Evolutionary conservation across 2,888 invertebrate genomes (phyloP).

Genomic region (Lithophane ornitopus): DNA sequence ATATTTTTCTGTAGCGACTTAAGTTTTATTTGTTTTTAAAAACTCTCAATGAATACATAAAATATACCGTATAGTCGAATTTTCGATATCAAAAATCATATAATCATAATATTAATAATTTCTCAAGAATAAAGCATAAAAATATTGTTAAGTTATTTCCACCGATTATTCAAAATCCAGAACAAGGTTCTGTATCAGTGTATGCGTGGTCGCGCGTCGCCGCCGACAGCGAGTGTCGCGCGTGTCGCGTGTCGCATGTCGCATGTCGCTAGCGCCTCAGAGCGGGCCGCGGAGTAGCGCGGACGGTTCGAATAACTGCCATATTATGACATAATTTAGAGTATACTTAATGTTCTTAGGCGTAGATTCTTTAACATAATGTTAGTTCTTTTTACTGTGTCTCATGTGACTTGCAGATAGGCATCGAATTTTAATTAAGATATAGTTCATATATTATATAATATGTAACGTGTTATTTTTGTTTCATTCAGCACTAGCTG

Average conservation of each 20-base stretch:
- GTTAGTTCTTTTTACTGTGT: slow-evolving; percentile 83
- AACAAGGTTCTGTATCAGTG: slow-evolving; percentile 83
- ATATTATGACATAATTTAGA: slow-evolving; percentile 90
- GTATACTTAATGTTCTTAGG: slow-evolving; percentile 84
- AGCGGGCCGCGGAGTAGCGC: slow-evolving; percentile 85
- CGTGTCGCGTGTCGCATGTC: slow-evolving; percentile 4
- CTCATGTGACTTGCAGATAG: slow-evolving; percentile 85
- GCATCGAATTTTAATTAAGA: slow-evolving; percentile 86
- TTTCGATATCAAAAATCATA: slow-evolving; percentile 26
- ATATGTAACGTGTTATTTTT: slow-evolving; percentile 78
- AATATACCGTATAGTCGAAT: slow-evolving; percentile 27
- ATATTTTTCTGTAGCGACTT: slow-evolving; percentile 62
- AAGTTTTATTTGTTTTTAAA: slow-evolving; percentile 61
- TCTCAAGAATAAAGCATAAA: slow-evolving; percentile 56
- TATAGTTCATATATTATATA: slow-evolving; percentile 70
- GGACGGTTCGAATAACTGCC: slow-evolving; percentile 90
- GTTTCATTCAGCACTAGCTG: slow-evolving; percentile 76
- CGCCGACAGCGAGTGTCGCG: slow-evolving; percentile 69
- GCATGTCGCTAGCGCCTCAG: slow-evolving; percentile 59
- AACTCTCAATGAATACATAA: slow-evolving; percentile 31
- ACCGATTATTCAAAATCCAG: slow-evolving; percentile 88
- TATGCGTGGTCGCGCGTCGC: slow-evolving; percentile 67
- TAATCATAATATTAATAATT: slow-evolving; percentile 41
- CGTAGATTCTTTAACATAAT: slow-evolving; percentile 82
- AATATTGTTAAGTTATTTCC: slow-evolving; percentile 81